phyloP scores from a whole-genome alignment of 1,140 invertebrate species.

The Hyles vespertilio region DNA sequence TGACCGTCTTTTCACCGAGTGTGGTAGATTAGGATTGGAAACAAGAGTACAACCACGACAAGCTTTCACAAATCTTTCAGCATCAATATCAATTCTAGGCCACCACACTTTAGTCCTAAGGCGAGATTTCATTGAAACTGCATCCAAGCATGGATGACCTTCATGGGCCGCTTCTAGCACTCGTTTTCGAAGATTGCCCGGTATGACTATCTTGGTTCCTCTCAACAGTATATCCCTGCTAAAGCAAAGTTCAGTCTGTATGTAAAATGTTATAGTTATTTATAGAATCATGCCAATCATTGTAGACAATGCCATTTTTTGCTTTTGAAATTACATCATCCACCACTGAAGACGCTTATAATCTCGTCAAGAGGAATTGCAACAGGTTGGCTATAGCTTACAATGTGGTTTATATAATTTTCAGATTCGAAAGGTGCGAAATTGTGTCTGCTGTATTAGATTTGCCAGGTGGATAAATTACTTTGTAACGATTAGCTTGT shows the following conservation, averaged over 20 bases:
- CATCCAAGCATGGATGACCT: no score
- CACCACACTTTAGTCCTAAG: constrained; percentile 24
- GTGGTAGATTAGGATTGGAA: constrained; percentile 24
- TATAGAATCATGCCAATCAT: no score
- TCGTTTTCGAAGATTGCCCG: no score
- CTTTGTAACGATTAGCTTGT: constrained; percentile 17
- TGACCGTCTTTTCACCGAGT: constrained; percentile 30
- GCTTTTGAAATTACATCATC: no score
- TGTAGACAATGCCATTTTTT: no score
- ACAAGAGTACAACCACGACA: constrained; percentile 47
- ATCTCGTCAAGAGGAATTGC: no score
- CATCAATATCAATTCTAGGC: constrained; percentile 18
- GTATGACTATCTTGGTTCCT: no score
- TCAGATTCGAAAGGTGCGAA: constrained; percentile 15
- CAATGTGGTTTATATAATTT: constrained; percentile 25
- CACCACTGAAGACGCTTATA: no score
- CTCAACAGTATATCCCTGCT: no score
- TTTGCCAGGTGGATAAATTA: not conserved
- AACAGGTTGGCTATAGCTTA: not conserved
- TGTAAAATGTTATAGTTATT: no score
- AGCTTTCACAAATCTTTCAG: constrained; percentile 4
- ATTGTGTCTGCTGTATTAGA: constrained; percentile 5
- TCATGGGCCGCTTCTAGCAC: no score
- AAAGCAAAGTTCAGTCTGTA: no score
- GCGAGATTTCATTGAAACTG: constrained; percentile 13